A percentile compares a stretch with the other conserved stretches of the same genome.
Evolutionary conservation across 2,797 vertebrate genomes (phyloP).

Genomic region (Otolemur crassicaudatus): DNA sequence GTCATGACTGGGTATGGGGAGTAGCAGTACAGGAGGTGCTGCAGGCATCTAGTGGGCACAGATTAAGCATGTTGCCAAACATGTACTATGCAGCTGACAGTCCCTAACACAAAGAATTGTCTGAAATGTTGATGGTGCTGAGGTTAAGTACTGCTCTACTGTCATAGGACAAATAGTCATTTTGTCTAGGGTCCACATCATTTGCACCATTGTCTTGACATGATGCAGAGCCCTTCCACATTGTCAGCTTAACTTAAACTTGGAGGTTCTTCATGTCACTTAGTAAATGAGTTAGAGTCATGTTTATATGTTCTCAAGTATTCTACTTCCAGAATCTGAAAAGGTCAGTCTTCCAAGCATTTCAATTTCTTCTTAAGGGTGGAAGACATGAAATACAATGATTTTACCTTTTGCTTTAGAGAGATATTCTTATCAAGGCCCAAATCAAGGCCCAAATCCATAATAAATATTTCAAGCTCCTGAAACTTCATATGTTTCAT

Average conservation of each 20-base stretch:
- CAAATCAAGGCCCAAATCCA: not conserved
- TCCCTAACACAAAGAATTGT: not conserved
- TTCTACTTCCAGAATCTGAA: not conserved
- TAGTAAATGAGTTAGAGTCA: not conserved
- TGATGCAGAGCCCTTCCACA: not conserved
- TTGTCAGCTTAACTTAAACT: not conserved
- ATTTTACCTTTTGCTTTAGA: not conserved
- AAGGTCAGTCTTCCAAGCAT: not conserved
- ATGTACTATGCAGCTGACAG: not conserved
- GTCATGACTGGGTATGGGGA: not conserved
- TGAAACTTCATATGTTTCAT: not conserved
- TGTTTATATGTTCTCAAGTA: not conserved
- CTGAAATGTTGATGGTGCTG: not conserved
- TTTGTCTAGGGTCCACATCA: not conserved
- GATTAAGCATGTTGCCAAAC: not conserved
- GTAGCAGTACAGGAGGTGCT: not conserved
- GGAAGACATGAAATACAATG: not conserved
- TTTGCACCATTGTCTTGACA: not conserved
- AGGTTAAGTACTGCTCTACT: not conserved
- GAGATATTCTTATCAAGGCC: not conserved
- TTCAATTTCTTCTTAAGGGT: not conserved
- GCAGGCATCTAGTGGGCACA: not conserved
- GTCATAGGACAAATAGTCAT: not conserved
- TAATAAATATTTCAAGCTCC: not conserved
- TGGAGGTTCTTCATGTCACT: not conserved